Percentiles rank a stretch among this genome's conserved stretches.
Evolutionary conservation across 2,113 vertebrate species (phyloP).

Genomic region (Petaurus breviceps): DNA sequence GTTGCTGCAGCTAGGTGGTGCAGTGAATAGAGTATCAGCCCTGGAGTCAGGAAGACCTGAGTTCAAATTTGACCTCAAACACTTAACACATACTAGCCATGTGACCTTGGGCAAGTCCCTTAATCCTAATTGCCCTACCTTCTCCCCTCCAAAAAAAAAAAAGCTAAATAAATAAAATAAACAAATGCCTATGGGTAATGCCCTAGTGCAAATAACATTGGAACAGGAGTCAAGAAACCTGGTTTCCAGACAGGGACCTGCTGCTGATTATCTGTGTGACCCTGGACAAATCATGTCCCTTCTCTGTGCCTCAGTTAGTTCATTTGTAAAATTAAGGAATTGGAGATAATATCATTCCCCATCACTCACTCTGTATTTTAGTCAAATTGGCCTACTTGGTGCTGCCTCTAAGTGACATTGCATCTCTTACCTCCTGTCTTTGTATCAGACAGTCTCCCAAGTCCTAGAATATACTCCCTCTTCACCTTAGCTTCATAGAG

Average conservation of each 20-base stretch:
- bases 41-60: too few species aligned
- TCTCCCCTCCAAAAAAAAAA: too few species aligned
- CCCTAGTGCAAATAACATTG: background rate
- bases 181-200: too few species aligned
- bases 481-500: background rate
- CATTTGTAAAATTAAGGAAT: background rate
- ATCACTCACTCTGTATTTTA: background rate
- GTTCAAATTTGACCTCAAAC: too few species aligned
- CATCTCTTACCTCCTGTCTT: background rate
- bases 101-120: too few species aligned
- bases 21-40: too few species aligned
- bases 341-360: background rate
- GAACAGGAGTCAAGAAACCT: background rate
- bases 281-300: background rate
- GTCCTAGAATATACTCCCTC: background rate
- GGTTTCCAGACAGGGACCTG: background rate
- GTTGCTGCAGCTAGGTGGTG: too few species aligned
- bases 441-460: background rate
- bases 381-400: background rate
- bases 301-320: background rate
- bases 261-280: background rate
- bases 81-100: too few species aligned
- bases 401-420: background rate
- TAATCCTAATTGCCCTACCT: too few species aligned
- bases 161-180: too few species aligned